phyloP scores from a whole-genome alignment of 2,113 vertebrate genomes.

The Callionymus lyra region DNA sequence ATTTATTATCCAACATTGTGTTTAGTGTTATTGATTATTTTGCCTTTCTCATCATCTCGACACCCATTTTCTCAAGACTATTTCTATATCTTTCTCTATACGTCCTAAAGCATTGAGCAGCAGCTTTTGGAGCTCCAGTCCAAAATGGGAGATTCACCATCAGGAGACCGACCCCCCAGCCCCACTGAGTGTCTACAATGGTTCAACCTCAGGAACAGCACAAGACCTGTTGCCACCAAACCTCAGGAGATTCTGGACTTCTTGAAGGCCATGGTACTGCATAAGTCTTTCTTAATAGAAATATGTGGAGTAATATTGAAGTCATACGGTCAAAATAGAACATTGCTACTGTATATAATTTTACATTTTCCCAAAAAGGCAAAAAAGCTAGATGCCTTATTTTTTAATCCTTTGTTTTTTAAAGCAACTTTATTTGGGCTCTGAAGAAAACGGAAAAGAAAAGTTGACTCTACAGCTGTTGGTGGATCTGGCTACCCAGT shows the following conservation, averaged over 20 bases:
- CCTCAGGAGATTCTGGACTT: conserved; percentile 77
- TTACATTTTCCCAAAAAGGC: too few species aligned
- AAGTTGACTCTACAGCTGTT: conserved; percentile 78
- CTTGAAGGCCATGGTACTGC: conserved; percentile 81
- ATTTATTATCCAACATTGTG: too few species aligned
- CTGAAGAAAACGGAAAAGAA: conserved; percentile 62
- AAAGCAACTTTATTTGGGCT: conserved; percentile 52
- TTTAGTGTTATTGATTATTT: too few species aligned
- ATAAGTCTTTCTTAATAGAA: too few species aligned
- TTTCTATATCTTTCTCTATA: not conserved
- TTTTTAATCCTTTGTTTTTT: conserved; percentile 5
- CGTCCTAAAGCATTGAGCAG: conserved; percentile 74
- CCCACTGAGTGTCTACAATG: conserved; percentile 74
- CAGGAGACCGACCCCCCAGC: conserved; percentile 63
- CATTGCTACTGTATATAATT: conserved; percentile 1
- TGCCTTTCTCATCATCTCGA: too few species aligned
- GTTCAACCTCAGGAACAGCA: conserved; percentile 64
- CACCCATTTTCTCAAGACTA: too few species aligned
- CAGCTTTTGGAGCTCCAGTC: conserved; percentile 77
- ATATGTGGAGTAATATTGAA: too few species aligned
- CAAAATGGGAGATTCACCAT: conserved; percentile 67
- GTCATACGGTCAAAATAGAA: not conserved
- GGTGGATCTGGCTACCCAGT: conserved; percentile 75
- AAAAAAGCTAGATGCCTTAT: not conserved
- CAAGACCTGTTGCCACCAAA: conserved; percentile 59